Base-by-base conservation (phyloP, 2,113 vertebrate species). In the Tretioscincus oriximinensis region DNA sequence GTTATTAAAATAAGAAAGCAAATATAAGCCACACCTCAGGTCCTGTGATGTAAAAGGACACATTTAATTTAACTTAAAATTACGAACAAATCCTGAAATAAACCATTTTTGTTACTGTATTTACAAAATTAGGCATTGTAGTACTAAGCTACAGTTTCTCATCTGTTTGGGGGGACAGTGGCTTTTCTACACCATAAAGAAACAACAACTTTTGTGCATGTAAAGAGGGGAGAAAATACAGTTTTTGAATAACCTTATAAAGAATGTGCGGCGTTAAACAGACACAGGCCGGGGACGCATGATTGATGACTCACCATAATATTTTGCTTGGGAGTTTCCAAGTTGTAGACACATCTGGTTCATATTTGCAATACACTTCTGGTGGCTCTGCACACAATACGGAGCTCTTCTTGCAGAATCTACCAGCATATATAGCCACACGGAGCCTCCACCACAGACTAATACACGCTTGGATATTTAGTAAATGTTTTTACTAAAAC, bases 31-130 rank as follows among this genome's bases (percentile, higher is more conserved):
- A 22, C 12, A 35, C 35, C n/a, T 20, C 12, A n/a, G 35, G 35
- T 18, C 61, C 5, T 9, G 8, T 35, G 79, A 31, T 31, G 28
- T 80, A 49, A 79, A 76, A 60, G 47, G 31, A 51, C 22, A 31
- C 6, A 72, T 81, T 86, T 86, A 81, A 77, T 81, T 72, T 66
- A 63, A 29, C 35, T 29, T 31, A 61, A 69, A 58, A 81, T 77
- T 14, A 16, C 22, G 76, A 82, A 77, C 67, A 61, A 49, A 22
- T 26, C 49, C 22, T 21, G 18, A 61, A 69, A 72, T 31, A 35
- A 66, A 29, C 26, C 64, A 75, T 58, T 28, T 28, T 51, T 51
- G 8, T 51, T 51, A 14, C 12, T 51, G 4, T 51, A 5, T 35
- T 77, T 87, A 87, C 69, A 84, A 87, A 87, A 81, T 29, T 22